A percentile compares a stretch with the other conserved stretches of the same genome.
phyloP scores from a whole-genome alignment of 2,113 vertebrate species.

The Halcyon malimbica region DNA sequence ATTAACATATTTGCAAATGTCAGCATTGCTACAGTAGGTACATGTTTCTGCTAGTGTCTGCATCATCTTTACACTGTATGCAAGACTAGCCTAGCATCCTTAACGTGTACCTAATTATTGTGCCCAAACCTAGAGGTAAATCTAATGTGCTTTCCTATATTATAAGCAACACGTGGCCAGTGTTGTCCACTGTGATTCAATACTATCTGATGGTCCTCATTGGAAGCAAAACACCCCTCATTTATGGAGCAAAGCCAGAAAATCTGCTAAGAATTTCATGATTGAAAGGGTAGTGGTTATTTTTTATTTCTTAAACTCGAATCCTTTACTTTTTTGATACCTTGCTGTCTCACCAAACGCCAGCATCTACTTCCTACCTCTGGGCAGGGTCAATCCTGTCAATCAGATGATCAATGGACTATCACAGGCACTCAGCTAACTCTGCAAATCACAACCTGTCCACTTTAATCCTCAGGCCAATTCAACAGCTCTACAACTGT shows the following conservation, averaged over 20 bases:
- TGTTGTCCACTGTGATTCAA: not conserved
- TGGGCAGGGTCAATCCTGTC: constrained; percentile 34
- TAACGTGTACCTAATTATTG: not conserved
- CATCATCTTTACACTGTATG: not conserved
- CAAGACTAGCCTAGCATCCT: not conserved
- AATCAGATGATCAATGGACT: constrained; percentile 57
- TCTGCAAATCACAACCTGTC: constrained; percentile 66
- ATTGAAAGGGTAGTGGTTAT: not conserved
- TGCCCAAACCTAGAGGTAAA: not conserved
- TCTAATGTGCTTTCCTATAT: not conserved
- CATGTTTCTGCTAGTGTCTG: not conserved
- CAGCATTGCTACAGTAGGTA: not conserved
- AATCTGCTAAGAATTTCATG: not conserved
- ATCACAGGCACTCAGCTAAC: constrained; percentile 41
- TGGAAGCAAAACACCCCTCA: not conserved
- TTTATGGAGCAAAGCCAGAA: not conserved
- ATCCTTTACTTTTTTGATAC: not conserved
- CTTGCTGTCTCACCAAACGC: not conserved
- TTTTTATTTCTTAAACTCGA: not conserved
- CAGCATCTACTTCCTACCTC: not conserved
- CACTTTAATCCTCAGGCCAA: constrained; percentile 48
- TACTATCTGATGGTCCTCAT: not conserved
- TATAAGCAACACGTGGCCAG: not conserved
- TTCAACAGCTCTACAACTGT: constrained; percentile 24
- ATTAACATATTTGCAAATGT: constrained; percentile 18